phyloP scores from a whole-genome alignment of 2,888 invertebrate genomes.

The Eristalis pertinax region DNA sequence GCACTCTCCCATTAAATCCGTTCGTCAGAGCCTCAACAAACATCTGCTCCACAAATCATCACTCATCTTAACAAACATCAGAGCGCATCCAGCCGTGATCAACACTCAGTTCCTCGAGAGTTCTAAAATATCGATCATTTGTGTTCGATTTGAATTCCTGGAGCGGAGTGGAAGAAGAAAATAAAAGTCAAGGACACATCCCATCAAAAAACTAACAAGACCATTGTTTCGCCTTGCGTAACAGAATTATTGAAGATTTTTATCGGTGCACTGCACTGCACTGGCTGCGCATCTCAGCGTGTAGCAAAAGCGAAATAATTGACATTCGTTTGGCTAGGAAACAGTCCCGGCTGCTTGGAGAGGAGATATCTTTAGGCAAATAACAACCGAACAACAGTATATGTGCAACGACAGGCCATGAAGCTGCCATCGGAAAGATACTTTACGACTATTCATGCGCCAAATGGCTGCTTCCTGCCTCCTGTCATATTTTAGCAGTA shows the following conservation, averaged over 20 bases:
- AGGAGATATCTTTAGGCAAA: conserved; percentile 49
- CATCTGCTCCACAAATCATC: background rate
- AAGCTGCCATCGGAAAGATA: conserved; percentile 57
- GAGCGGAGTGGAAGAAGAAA: background rate
- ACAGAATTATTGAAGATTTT: conserved; percentile 60
- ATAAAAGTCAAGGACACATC: conserved; percentile 63
- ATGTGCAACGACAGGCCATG: conserved; percentile 59
- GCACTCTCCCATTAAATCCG: background rate
- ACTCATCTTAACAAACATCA: background rate
- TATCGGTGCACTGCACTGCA: conserved; percentile 43
- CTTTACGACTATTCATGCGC: conserved; percentile 66
- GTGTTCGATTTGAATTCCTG: background rate
- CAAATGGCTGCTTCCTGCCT: conserved; percentile 56
- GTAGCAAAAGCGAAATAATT: conserved; percentile 57
- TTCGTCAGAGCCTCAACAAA: background rate
- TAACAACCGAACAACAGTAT: conserved; percentile 42
- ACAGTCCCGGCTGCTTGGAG: conserved; percentile 13
- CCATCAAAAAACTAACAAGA: conserved; percentile 70
- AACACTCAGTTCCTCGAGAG: background rate
- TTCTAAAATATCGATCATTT: conserved; percentile 1
- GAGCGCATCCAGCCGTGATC: background rate
- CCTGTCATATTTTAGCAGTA: conserved; percentile 71
- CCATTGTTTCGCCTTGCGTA: conserved; percentile 69
- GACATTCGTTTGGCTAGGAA: conserved; percentile 62
- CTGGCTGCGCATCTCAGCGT: conserved; percentile 22